These are phyloP conservation scores for Phalacrocorax pelagicus DNA, from an alignment of 2,113 vertebrate species.

Conservation along the genomic window DNA sequence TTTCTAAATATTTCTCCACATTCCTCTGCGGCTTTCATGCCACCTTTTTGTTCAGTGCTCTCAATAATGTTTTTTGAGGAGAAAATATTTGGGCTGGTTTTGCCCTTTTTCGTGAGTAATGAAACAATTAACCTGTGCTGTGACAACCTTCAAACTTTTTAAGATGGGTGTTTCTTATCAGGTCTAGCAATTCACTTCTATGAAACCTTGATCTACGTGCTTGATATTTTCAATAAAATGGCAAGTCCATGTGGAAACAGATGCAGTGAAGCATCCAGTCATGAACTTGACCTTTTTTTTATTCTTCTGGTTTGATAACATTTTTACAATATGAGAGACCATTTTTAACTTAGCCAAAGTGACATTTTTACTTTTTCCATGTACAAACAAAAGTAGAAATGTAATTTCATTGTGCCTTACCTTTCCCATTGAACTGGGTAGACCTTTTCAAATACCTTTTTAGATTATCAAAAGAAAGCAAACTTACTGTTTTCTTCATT, in stretches of 20 bases:
- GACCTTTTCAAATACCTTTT: constrained; percentile 20
- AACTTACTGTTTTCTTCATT: not conserved
- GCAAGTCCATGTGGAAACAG: constrained; percentile 59
- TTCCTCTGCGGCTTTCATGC: not conserved
- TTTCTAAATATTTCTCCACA: not conserved
- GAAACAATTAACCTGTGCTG: constrained; percentile 40
- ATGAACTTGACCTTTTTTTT: constrained; percentile 63
- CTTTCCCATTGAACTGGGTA: not conserved
- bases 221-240: constrained; percentile 75
- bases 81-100: not conserved
- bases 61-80: not conserved
- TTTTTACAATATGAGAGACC: constrained; percentile 21
- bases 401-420: constrained; percentile 7
- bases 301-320: constrained; percentile 49
- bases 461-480: not conserved
- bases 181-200: constrained; percentile 42
- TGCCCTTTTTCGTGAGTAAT: constrained; percentile 7
- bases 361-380: constrained; percentile 49
- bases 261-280: constrained; percentile 49
- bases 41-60: not conserved
- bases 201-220: constrained; percentile 62
- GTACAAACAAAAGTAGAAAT: constrained; percentile 33
- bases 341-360: constrained; percentile 35
- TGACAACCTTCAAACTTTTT: constrained; percentile 36
- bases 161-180: constrained; percentile 24